Evolutionary conservation across 2,797 vertebrate genomes (phyloP), one percentile per base, ranked within the genome.

Genomic region (Crypturellus tataupa): DNA sequence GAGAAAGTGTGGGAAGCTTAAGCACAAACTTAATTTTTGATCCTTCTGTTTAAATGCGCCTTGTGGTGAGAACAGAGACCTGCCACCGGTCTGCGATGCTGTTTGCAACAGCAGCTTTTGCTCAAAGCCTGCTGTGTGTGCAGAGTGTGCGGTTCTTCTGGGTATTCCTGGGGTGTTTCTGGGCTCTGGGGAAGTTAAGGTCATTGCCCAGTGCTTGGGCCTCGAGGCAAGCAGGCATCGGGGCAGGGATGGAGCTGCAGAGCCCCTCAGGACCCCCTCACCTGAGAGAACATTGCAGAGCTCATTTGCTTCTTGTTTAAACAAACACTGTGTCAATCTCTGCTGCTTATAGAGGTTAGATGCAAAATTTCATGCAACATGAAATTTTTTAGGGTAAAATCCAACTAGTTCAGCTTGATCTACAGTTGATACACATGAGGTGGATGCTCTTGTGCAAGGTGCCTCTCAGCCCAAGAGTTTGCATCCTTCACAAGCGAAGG

Each of bases 41-140:
- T 93, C 85, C 80, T 85, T 64, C 75, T 63, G n/a, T 76, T 90
- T 93, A 85, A 87, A 75, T 8, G 80, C 73, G 60, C 78, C 73
- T 68, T 6, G 0, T 0, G 2, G 49, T 21, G 53, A 76, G 67
- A 90, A 71, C 71, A 71, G 83, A 60, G 82, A 33, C 3, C 8
- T 69, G 90, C 71, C 2, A 1, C 9, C 49, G 68, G 44, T 73
- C 68, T 64, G 59, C 79, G 75, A 86, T 49, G 51, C 47, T 39
- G 46, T 60, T 87, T 85, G 83, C n/a, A 64, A 42, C 65, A 84
- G 85, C 42, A 68, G 91, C 70, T 94, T 91, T 94, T 87, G 55
- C 82, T 71, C 13, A 3, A 51, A 73, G 56, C 1, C 24, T n/a
- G 37, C 5, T 20, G 33, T 49, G 80, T 0, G 0, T 53, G 68